These are phyloP conservation scores for Molanna angustata DNA, from an alignment of 2,888 invertebrate genomes.

Conservation along the genomic window DNA sequence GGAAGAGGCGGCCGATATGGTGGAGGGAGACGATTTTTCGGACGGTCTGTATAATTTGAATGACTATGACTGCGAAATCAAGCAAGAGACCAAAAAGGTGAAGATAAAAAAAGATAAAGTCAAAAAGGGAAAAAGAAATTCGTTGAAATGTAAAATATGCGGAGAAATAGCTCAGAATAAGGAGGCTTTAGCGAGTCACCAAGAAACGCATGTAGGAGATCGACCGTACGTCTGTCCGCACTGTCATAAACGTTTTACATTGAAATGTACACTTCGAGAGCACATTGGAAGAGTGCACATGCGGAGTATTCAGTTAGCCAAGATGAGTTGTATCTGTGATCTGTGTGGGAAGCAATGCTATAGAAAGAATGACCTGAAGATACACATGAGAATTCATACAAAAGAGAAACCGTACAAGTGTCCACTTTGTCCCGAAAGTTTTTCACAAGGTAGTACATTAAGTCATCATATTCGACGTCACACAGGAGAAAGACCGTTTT, in stretches of 20 bases:
- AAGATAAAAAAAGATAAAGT: not conserved
- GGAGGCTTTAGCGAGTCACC: constrained; percentile 19
- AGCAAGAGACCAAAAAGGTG: not conserved
- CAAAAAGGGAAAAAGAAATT: not conserved
- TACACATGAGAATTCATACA: constrained; percentile 46
- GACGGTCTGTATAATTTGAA: not conserved
- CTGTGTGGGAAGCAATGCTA: constrained; percentile 46
- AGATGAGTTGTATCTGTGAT: constrained; percentile 38
- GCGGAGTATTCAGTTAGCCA: not conserved
- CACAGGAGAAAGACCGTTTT: constrained; percentile 25
- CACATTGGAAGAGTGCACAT: constrained; percentile 17
- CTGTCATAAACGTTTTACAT: constrained; percentile 14
- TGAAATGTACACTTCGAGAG: constrained; percentile 14
- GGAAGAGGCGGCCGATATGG: no score
- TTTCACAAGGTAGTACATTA: constrained; percentile 42
- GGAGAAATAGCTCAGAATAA: constrained; percentile 3
- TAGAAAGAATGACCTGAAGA: constrained; percentile 41
- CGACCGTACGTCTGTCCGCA: constrained; percentile 17
- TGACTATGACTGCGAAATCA: not conserved
- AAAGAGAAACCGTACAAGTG: constrained; percentile 48
- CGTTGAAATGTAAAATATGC: constrained; percentile 1
- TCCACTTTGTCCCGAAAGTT: constrained; percentile 40
- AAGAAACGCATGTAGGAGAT: constrained; percentile 20
- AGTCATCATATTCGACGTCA: constrained; percentile 42
- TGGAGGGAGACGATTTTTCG: not conserved